These are phyloP conservation scores for Acholoe squamosa DNA, from an alignment of 2,888 invertebrate genomes.

Conservation along the genomic window DNA sequence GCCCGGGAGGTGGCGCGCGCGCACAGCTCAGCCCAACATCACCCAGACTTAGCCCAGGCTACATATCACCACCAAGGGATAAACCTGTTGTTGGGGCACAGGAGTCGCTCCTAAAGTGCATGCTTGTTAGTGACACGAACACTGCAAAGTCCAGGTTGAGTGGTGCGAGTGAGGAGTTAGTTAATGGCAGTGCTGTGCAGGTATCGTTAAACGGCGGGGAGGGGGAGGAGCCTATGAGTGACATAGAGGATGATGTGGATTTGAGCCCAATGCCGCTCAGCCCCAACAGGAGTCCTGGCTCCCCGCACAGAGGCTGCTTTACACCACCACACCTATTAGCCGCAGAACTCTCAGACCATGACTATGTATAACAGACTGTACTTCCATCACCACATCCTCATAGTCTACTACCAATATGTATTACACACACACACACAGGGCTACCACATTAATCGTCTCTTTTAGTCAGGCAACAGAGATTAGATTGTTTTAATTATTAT, in stretches of 20 bases:
- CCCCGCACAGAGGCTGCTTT: neutral
- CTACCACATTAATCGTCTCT: too few relatives aligned
- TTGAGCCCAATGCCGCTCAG: neutral
- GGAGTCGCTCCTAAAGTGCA: neutral
- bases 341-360: slow-evolving; percentile 2
- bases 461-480: too few relatives aligned
- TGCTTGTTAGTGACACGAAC: neutral
- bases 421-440: too few relatives aligned
- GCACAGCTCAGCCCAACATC: too few relatives aligned
- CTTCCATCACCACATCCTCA: too few relatives aligned
- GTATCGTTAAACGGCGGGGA: neutral
- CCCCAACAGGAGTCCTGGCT: neutral
- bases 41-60: too few relatives aligned
- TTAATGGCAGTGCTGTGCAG: neutral
- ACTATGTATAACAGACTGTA: neutral
- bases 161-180: neutral
- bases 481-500: too few relatives aligned
- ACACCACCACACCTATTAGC: neutral
- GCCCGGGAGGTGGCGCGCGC: too few relatives aligned
- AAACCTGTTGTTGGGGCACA: too few relatives aligned
- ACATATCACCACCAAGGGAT: too few relatives aligned
- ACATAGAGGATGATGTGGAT: neutral
- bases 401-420: too few relatives aligned
- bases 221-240: neutral
- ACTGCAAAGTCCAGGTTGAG: neutral